Evolutionary conservation across 1,140 invertebrate genomes (phyloP).

Genomic region (Papilio glaucus): DNA sequence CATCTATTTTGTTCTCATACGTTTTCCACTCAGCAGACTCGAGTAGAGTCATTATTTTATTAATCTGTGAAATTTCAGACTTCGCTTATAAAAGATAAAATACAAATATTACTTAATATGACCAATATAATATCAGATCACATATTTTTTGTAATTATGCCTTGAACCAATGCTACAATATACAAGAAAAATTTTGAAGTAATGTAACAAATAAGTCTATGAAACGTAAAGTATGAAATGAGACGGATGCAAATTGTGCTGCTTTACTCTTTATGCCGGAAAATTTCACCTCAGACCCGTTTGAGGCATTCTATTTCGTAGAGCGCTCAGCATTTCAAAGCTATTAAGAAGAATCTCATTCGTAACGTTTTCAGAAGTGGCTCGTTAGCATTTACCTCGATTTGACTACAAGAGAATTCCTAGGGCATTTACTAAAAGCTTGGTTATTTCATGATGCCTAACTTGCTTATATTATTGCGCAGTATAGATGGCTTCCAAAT

Average conservation of each 20-base stretch:
- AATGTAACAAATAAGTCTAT: not conserved
- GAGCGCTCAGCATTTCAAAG: slow-evolving; percentile 18
- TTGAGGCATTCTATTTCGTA: slow-evolving; percentile 17
- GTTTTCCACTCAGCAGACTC: too few relatives aligned
- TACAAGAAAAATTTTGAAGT: not conserved
- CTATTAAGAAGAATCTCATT: not conserved
- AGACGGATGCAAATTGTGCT: slow-evolving; percentile 6
- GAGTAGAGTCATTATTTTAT: too few relatives aligned
- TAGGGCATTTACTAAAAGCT: not conserved
- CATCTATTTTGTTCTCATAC: too few relatives aligned
- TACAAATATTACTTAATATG: too few relatives aligned
- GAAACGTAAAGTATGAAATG: not conserved
- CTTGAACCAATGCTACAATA: not conserved
- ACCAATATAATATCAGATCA: too few relatives aligned
- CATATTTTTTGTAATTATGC: too few relatives aligned
- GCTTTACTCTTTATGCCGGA: not conserved
- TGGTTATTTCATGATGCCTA: not conserved
- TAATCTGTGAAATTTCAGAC: too few relatives aligned
- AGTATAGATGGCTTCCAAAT: too few relatives aligned
- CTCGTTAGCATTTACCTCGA: slow-evolving; percentile 11
- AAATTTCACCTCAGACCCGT: slow-evolving; percentile 17
- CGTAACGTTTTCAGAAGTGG: slow-evolving; percentile 13
- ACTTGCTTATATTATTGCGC: not conserved
- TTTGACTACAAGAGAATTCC: slow-evolving; percentile 1
- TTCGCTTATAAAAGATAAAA: too few relatives aligned